Evolutionary conservation across 2,113 vertebrate genomes (phyloP).

Genomic region (Salvator merianae): DNA sequence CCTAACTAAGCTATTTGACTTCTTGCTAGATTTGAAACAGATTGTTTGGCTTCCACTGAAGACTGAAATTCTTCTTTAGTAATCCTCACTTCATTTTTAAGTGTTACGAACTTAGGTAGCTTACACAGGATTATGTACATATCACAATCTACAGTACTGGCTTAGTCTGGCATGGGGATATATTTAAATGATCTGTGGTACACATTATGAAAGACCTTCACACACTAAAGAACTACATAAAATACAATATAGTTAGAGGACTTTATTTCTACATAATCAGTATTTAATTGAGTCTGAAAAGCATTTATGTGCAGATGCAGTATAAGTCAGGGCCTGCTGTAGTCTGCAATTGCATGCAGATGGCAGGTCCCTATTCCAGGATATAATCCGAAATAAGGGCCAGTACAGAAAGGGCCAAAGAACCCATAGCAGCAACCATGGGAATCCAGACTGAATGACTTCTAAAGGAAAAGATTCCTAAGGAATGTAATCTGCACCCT

Average conservation of each 20-base stretch:
- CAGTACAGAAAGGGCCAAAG: too few species aligned
- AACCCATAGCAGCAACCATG: too few species aligned
- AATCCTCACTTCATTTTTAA: background rate
- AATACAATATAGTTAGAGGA: background rate
- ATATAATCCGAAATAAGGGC: too few species aligned
- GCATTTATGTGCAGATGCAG: background rate
- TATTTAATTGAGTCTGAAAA: background rate
- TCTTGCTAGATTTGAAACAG: background rate
- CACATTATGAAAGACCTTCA: background rate
- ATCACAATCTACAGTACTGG: background rate
- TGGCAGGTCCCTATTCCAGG: too few species aligned
- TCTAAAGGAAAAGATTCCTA: too few species aligned
- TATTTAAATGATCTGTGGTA: background rate
- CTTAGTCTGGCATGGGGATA: background rate
- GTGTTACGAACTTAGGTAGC: background rate
- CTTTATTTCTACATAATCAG: background rate
- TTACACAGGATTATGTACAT: background rate
- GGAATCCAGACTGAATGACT: too few species aligned
- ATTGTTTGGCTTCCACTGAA: background rate
- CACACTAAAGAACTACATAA: background rate
- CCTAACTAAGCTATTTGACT: constrained; percentile 5
- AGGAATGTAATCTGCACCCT: too few species aligned
- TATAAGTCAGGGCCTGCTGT: too few species aligned
- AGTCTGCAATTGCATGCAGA: too few species aligned
- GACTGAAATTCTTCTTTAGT: background rate